Percentiles rank a stretch among this genome's conserved stretches.
phyloP scores from a whole-genome alignment of 2,797 vertebrate genomes.

The Rhabdophis nuchalis region DNA sequence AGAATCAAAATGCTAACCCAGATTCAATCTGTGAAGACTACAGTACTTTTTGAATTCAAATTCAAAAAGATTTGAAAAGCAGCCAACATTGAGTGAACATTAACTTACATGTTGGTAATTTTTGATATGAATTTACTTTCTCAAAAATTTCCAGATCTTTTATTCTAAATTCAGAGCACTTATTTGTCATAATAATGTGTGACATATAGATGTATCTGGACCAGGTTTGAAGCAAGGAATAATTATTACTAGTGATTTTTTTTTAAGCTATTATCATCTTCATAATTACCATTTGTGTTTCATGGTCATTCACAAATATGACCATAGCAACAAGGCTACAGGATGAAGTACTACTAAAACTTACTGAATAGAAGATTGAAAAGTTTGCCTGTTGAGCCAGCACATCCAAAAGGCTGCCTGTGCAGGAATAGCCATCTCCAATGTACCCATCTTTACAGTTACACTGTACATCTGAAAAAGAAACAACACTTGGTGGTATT shows the following conservation, averaged over 20 bases:
- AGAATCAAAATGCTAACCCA: not conserved
- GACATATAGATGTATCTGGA: not conserved
- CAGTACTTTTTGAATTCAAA: not conserved
- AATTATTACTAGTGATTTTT: not conserved
- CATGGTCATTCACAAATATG: not conserved
- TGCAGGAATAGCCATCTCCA: constrained; percentile 84
- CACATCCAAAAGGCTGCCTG: constrained; percentile 81
- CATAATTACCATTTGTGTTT: not conserved
- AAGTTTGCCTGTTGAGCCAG: constrained; percentile 78
- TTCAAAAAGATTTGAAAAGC: not conserved
- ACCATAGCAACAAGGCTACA: not conserved
- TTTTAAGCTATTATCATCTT: not conserved
- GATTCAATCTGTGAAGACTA: not conserved
- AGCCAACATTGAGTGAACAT: not conserved
- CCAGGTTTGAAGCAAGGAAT: not conserved
- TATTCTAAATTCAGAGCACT: not conserved
- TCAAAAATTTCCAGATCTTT: not conserved
- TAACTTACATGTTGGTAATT: not conserved
- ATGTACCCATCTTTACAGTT: constrained; percentile 78
- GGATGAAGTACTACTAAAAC: not conserved
- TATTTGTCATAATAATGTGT: not conserved
- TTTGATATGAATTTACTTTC: not conserved
- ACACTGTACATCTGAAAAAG: constrained; percentile 80
- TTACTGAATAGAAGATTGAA: constrained; percentile 88
- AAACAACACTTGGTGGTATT: not conserved